Conservation (phyloP, 2,113 vertebrate species). For the Leucosticte australis region DNA sequence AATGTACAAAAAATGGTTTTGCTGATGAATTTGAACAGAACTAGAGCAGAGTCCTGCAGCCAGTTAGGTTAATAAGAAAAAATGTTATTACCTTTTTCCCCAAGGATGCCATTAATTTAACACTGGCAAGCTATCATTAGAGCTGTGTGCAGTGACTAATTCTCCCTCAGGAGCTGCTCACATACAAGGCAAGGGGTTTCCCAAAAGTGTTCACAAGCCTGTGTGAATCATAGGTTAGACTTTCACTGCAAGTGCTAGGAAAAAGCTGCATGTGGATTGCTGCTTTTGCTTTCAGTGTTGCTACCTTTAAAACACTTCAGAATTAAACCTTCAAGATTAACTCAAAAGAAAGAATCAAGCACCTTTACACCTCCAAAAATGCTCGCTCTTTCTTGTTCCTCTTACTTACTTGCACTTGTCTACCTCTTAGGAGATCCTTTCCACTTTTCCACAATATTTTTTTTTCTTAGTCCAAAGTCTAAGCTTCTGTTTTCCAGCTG, state of each 20-base stretch:
- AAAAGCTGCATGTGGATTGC: neutral
- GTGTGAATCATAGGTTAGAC: neutral
- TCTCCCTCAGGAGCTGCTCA: conserved; percentile 43
- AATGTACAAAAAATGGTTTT: conserved; percentile 47
- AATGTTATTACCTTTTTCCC: conserved; percentile 67
- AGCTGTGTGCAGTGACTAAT: conserved; percentile 48
- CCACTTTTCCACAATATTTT: neutral
- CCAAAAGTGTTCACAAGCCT: neutral
- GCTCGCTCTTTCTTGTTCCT: neutral
- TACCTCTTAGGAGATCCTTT: neutral
- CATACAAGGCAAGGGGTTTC: neutral
- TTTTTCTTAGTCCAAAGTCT: neutral
- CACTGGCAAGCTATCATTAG: conserved; percentile 49
- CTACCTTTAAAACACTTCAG: neutral
- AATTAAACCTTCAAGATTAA: neutral
- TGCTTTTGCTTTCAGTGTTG: neutral
- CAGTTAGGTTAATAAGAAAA: conserved; percentile 65
- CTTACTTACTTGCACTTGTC: neutral
- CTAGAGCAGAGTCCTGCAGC: conserved; percentile 52
- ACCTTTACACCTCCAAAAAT: neutral
- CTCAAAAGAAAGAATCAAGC: neutral
- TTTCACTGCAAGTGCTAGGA: neutral
- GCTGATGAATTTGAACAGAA: conserved; percentile 58
- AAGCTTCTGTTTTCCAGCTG: neutral
- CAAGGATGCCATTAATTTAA: conserved; percentile 62